Evolutionary conservation across 2,797 vertebrate species (phyloP), one percentile per base, ranked within the genome.

Genomic region (Catamblyrhynchus diadema): DNA sequence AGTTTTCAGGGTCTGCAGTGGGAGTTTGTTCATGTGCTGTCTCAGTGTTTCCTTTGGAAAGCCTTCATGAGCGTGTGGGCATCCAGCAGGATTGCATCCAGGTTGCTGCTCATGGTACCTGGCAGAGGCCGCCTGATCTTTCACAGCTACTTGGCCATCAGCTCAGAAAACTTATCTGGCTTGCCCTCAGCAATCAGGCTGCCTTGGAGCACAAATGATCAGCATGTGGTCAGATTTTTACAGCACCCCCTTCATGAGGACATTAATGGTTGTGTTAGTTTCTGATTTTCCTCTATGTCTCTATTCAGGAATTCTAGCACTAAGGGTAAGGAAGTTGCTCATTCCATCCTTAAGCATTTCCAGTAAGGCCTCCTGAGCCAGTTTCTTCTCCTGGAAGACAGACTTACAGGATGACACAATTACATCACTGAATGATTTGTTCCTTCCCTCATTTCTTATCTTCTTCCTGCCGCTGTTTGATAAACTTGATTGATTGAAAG

Each of bases 401-500:
- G 98, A 98, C 25, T 98, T 95, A 97, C 98, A 98, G 97, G 14
- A 99, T 98, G 95, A 99, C 98, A 96, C 98, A 98, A 96, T 98
- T 98, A 96, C 98, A 98, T n/a, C 98, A 97, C 85, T 98, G 98
- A 91, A 98, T 98, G 95, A 98, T 98, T 93, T 98, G 98, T 56
- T 94, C 98, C 94, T 98, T 98, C 96, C 98, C 97, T 93, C 98
- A 94, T 25, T 98, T 97, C 90, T 99, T 98, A 45, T 99, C 98
- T 12, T 98, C 97, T 98, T 98, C 98, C 94, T 99, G 98, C 1
- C 95, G 98, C 95, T 98, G 98, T 91, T 98, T 98, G 89, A 98
- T 98, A 87, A 99, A 98, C n/a, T 98, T 95, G 61, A 99, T 97
- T 97, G 99, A 98, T 98, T 98, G 98, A 96, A 99, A 98, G 16